A percentile compares a stretch with the other conserved stretches of the same genome.
Conservation (phyloP, 2,888 invertebrate genomes). For the Lepetodrilus schrolli region DNA sequence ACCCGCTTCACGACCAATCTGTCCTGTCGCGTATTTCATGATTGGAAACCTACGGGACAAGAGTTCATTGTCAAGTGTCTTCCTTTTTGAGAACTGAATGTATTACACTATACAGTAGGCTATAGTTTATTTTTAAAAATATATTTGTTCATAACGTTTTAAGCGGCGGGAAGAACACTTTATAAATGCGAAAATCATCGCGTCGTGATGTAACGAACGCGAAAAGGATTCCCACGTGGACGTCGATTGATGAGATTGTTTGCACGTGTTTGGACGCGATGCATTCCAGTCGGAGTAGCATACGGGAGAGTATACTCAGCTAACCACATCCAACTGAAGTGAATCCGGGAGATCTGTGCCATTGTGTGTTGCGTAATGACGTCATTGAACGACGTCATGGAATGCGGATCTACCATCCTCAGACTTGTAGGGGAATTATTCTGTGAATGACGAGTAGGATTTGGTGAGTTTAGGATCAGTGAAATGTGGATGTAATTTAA, state of each 20-base stretch:
- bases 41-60: too few species aligned
- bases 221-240: background rate
- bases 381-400: slow-evolving; percentile 1
- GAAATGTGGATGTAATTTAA: background rate
- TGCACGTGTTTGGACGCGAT: background rate
- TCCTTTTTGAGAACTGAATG: too few species aligned
- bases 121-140: too few species aligned
- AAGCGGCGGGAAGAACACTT: too few species aligned
- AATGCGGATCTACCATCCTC: background rate
- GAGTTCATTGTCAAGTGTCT: too few species aligned
- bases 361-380: background rate
- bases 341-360: background rate
- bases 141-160: too few species aligned
- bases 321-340: background rate
- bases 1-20: background rate
- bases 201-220: too few species aligned
- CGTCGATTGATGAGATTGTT: background rate
- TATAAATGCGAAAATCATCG: too few species aligned
- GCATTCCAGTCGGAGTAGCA: background rate
- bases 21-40: too few species aligned
- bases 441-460: background rate
- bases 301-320: background rate
- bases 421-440: too few species aligned
- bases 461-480: background rate
- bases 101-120: too few species aligned